Base-by-base conservation (phyloP, 2,888 invertebrate genomes). In the Platycheirus rosarum region DNA sequence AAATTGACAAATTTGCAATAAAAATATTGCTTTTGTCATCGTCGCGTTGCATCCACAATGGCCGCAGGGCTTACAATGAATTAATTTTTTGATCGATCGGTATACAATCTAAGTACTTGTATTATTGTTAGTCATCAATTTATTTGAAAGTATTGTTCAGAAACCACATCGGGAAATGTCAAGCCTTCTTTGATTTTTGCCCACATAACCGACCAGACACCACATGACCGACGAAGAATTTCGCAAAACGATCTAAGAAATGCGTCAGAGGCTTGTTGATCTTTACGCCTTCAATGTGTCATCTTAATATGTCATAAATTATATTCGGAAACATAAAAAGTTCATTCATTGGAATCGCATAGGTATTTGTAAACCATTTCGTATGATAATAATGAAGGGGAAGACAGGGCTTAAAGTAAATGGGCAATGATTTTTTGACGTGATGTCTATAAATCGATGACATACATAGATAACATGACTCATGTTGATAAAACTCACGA, bases 231-330 rank as follows among this genome's bases (percentile, higher is more conserved):
- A 26, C 4, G 5, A 3, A 7, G 18, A 18, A 53, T 7, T 8
- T 18, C 53, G 8, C 35, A 55, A 53, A n/a, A 53, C 32, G 32
- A 55, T 55, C 2, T n/a, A n/a, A n/a, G 20, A 20, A 55, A 35
- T 55, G 13, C 20, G 53, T 55, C 53, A 55, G 20, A 37, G 35
- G 8, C 53, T 55, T 13, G 13, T 55, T 55, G 55, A 23, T 37
- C 11, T 55, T 55, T 37, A 1, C 20, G 4, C 13, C 13, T 37
- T 8, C 7, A 20, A 23, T 37, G 35, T 8, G n/a, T 35, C n/a
- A 20, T 53, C 20, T 37, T 13, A 35, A 20, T 1, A 20, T 37
- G 20, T 37, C 53, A 53, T 35, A 13, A 18, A 37, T 35, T 53
- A 35, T 53, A 18, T 35, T 18, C 32, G 35, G 18, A 53, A 53